A percentile compares a stretch with the other conserved stretches of the same genome.
Conservation (phyloP, 2,888 invertebrate species). For the Microctonus hyperodae region DNA sequence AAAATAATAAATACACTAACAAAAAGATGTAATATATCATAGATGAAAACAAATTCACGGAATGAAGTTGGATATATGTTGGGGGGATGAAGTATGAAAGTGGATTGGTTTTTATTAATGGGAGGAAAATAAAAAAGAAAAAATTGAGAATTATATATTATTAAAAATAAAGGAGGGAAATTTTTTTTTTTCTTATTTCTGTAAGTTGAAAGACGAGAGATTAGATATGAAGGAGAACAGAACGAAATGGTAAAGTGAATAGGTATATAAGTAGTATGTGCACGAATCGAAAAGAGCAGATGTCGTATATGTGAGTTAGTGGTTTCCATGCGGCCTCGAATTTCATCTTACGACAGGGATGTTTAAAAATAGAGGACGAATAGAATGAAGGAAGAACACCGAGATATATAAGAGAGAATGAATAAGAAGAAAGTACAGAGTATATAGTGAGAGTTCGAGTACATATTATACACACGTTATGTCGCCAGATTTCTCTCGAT, state of each 20-base stretch:
- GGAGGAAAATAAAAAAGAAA: background rate
- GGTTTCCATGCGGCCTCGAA: conserved; percentile 46
- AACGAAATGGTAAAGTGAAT: no score
- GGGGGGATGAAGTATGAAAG: no score
- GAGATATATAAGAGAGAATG: background rate
- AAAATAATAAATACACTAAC: background rate
- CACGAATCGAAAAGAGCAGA: conserved; percentile 9
- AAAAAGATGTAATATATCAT: background rate
- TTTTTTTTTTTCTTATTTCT: no score
- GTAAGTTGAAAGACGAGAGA: background rate
- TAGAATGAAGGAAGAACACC: background rate
- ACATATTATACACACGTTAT: background rate
- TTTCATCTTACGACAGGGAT: conserved; percentile 49
- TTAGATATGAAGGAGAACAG: conserved; percentile 3
- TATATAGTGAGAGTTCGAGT: no score
- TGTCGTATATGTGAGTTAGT: conserved; percentile 26
- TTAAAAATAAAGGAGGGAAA: background rate
- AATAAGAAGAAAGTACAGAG: no score
- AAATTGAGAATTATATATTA: background rate
- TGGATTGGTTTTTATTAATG: background rate
- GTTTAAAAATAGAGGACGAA: conserved; percentile 50
- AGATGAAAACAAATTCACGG: background rate
- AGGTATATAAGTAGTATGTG: background rate
- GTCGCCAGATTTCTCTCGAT: conserved; percentile 11
- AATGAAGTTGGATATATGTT: no score